These are phyloP conservation scores for Phania funesta DNA, from an alignment of 2,888 invertebrate species.

Conservation along the genomic window DNA sequence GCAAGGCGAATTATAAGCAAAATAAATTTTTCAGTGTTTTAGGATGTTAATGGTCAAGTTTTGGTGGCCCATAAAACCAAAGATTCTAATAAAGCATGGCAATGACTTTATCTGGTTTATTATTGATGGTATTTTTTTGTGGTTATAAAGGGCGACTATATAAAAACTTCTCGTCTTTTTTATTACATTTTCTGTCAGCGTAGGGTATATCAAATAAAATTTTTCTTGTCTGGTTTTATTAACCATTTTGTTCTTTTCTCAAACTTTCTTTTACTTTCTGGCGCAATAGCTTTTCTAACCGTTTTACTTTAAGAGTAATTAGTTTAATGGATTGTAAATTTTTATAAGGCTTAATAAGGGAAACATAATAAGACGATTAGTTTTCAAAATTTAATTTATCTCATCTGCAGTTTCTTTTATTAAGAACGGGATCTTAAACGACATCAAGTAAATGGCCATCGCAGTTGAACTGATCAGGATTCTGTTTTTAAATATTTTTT, in stretches of 20 bases:
- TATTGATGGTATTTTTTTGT: not conserved
- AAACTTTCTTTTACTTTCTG: no score
- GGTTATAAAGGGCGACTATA: not conserved
- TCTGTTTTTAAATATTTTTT: no score
- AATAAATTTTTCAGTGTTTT: not conserved
- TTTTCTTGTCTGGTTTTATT: not conserved
- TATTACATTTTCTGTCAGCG: not conserved
- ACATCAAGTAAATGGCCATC: no score
- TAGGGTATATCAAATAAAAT: not conserved
- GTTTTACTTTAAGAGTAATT: no score
- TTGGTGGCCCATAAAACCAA: conserved; percentile 23
- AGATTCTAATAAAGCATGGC: conserved; percentile 39
- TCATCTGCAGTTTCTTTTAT: no score
- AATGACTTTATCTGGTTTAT: conserved; percentile 39
- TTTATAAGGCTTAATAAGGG: no score
- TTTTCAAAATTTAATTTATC: no score
- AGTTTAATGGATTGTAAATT: conserved; percentile 46
- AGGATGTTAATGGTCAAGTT: conserved; percentile 41
- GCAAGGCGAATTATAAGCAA: not conserved
- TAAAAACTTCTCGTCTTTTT: not conserved
- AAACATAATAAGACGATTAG: no score
- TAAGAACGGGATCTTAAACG: no score
- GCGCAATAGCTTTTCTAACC: no score
- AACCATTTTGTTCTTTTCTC: no score
- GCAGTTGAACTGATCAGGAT: no score